Base-by-base conservation (phyloP, 92 coral and sea anemone genomes). In the Umimayanthus kanabou region DNA sequence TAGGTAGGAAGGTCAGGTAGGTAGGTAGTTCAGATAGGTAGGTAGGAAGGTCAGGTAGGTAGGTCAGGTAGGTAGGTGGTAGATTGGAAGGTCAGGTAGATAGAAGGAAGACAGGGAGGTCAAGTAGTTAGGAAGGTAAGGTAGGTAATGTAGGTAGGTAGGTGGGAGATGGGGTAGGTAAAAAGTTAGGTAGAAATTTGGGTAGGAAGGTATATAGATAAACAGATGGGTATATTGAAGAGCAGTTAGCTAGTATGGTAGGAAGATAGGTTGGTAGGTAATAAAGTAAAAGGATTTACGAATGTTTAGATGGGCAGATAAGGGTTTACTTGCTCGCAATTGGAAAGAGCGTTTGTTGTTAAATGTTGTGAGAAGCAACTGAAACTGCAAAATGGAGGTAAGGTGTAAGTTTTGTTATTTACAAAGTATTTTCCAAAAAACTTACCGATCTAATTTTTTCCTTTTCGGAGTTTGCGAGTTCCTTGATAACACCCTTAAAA, bases 401-500 rank as follows among this genome's bases (percentile, higher is more conserved):
- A 1, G 18, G 18, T 53, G 18, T 53, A 11, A 11, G 37, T 33
- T 33, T 33, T 33, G 2, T 33, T 33, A 33, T 33, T 33, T 33
- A 33, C 37, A 33, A 33, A 33, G 37, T 33, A 33, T 33, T 33
- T 33, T 0, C 3, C 53, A 6, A 25, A 25, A 28, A 18, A 77
- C 94, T 90, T 86, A 94, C 96, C 88, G 93, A 90, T 43, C 64
- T 87, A 28, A 86, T 85, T 76, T 91, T 89, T 8, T 84, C 82
- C 30, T 76, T 76, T 87, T 40, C 85, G 77, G 86, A 76, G 5
- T 85, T 89, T 4, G 92, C 80, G 43, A 94, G 72, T 55, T 93
- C 93, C 29, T 93, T 93, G 45, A 95, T 53, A 26, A 92, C 92
- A 28, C 90, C 96, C 86, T 93, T 93, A 73, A 95, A 95, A 87